Evolutionary conservation across 2,113 vertebrate genomes (phyloP), one percentile per base, ranked within the genome.

Genomic region (Mellivora capensis): DNA sequence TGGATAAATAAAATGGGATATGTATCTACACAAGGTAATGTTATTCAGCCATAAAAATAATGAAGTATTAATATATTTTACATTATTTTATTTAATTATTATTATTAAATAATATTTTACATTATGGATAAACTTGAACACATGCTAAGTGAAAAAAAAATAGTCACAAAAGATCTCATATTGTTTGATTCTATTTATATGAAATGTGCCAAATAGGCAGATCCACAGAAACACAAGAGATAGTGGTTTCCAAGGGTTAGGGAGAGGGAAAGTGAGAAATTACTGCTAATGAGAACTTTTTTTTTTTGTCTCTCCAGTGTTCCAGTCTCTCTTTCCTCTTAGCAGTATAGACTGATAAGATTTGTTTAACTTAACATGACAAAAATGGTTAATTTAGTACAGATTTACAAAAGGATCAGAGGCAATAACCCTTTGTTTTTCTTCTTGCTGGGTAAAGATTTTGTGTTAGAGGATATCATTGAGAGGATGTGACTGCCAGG

Each of bases 371-470:
- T 0, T 88, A 94, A 34, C 59, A 91, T 59, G 72, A 96, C 94
- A 83, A 87, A 59, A 77, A 77, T 90, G 81, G 42, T 77, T 96
- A 80, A 69, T 71, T 96, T 97, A 80, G 91, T 93, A 93, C 31
- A 86, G 64, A 93, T 85, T 97, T 98, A 94, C 96, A 97, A 97
- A 91, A 86, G 25, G 11, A 97, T 61, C 23, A 95, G 92, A 97
- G 57, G 76, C 83, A 90, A 91, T 97, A 93, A 96, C 96, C 82
- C 52, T 94, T 76, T 52, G 90, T 97, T 94, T 98, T 98, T 71
- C 96, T 95, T 77, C 15, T 94, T 84, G 59, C 97, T 95, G 96
- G 96, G 79, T 96, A 97, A 94, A 21, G 64, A 62, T 90, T 96
- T 42, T 79, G 59, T 52, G 21, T 62, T 64, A 59, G 15, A 64